Evolutionary conservation across 1,140 invertebrate genomes (phyloP).

Genomic region (Neotoxoptera formosana): DNA sequence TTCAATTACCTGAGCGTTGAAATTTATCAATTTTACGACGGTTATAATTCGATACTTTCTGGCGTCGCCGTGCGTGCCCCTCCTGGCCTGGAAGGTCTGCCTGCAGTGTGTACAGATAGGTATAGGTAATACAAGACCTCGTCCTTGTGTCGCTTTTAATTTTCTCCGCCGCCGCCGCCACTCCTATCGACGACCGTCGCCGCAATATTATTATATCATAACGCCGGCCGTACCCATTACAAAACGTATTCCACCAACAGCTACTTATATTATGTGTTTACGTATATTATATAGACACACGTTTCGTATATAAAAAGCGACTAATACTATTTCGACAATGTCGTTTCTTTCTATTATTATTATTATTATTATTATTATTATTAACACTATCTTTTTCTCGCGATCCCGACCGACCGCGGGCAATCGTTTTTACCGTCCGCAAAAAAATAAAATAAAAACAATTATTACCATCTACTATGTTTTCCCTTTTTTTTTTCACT

Average conservation of each 20-base stretch:
- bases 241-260: background rate
- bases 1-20: background rate
- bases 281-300: background rate
- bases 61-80: background rate
- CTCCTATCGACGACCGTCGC: background rate
- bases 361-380: background rate
- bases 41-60: constrained; percentile 12
- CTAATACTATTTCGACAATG: background rate
- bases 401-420: background rate
- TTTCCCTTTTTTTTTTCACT: background rate
- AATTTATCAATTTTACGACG: background rate
- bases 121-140: background rate
- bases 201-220: constrained; percentile 13
- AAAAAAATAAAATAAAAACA: background rate
- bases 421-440: background rate
- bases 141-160: constrained; percentile 20
- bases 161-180: background rate
- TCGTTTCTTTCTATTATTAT: background rate
- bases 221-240: background rate
- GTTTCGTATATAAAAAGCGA: background rate
- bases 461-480: background rate
- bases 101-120: background rate
- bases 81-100: background rate
- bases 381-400: background rate
- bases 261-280: background rate